A percentile compares a stretch with the other conserved stretches of the same genome.
phyloP scores from a whole-genome alignment of 2,113 vertebrate genomes.

The Callaeas wilsoni region DNA sequence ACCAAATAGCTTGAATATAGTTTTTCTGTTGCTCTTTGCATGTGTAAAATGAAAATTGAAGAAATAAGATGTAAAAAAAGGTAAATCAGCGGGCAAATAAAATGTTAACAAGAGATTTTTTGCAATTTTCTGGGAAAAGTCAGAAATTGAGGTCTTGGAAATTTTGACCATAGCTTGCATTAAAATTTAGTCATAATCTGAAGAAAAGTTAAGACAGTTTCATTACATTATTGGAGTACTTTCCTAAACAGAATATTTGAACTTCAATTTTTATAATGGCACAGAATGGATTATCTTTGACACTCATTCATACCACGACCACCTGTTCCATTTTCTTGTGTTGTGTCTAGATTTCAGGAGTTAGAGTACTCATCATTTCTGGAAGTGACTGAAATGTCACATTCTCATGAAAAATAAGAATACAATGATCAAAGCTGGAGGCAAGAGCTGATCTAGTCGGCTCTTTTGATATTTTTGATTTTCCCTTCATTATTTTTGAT shows the following conservation, averaged over 20 bases:
- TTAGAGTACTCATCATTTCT: constrained; percentile 2
- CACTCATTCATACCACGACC: background rate
- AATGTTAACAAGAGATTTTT: background rate
- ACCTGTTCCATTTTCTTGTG: constrained; percentile 3
- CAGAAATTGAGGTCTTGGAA: background rate
- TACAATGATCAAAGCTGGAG: background rate
- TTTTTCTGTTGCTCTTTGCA: background rate
- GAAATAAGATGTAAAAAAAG: background rate
- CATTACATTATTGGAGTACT: background rate
- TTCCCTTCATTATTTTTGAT: background rate
- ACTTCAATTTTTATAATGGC: background rate
- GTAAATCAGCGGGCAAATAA: background rate
- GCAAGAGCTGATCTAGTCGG: background rate
- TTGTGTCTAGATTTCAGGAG: background rate
- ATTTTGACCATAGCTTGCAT: background rate
- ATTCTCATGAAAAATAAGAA: background rate
- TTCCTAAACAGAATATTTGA: background rate
- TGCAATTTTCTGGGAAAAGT: background rate
- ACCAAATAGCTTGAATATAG: background rate
- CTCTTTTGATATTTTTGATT: background rate
- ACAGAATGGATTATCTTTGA: background rate
- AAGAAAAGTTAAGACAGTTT: background rate
- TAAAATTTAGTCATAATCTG: background rate
- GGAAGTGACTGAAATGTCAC: constrained; percentile 25
- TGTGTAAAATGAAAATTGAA: background rate